These are phyloP conservation scores for Caerostris darwini DNA, from an alignment of 1,140 invertebrate species.

Conservation along the genomic window DNA sequence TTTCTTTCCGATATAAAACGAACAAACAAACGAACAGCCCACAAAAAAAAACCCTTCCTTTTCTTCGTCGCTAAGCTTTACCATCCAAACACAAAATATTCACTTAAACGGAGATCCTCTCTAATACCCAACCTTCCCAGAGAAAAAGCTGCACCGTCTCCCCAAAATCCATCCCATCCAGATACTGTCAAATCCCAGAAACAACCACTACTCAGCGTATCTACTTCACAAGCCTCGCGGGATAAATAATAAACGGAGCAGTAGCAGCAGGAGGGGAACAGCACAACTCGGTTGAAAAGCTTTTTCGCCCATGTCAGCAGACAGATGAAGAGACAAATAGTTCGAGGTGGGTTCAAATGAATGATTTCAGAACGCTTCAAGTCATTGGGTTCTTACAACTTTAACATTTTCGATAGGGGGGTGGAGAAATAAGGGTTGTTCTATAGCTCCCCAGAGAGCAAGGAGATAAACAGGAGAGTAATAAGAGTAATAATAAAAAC, in stretches of 20 bases:
- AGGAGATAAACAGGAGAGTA: not conserved
- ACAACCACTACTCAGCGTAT: not conserved
- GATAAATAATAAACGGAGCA: slow-evolving; percentile 13
- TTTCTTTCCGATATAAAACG: too few species aligned
- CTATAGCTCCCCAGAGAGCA: not conserved
- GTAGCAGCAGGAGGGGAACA: not conserved
- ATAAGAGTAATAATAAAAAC: not conserved
- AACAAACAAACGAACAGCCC: too few species aligned
- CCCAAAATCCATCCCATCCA: not conserved
- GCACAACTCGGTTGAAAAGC: not conserved
- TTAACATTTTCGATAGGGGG: not conserved
- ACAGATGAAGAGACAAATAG: slow-evolving; percentile 11
- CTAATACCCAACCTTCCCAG: not conserved
- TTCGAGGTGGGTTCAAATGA: not conserved
- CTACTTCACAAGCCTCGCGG: not conserved
- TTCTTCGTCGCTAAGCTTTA: too few species aligned
- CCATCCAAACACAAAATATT: too few species aligned
- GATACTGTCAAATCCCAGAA: slow-evolving; percentile 17
- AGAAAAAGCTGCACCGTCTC: not conserved
- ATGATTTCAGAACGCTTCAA: slow-evolving; percentile 14
- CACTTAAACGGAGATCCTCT: not conserved
- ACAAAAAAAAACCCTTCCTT: too few species aligned
- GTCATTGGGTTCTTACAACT: not conserved
- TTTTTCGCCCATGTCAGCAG: not conserved
- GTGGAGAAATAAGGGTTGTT: not conserved